These are phyloP conservation scores for Microtus richardsoni DNA, from an alignment of 2,113 vertebrate genomes.

Conservation along the genomic window DNA sequence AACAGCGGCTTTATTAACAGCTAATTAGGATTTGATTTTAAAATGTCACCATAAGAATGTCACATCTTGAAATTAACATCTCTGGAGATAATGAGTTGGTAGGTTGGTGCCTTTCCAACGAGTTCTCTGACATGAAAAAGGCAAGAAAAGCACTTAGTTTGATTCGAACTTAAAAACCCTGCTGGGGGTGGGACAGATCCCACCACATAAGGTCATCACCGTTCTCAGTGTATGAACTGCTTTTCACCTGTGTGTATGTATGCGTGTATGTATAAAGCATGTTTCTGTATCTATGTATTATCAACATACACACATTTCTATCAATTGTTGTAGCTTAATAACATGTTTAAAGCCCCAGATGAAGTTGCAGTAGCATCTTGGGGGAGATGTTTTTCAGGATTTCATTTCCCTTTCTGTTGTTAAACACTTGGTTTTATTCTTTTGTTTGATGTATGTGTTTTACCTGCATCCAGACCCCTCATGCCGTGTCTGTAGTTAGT, in stretches of 20 bases:
- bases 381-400: background rate
- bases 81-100: slow-evolving; percentile 12
- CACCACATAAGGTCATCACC: background rate
- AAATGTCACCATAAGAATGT: background rate
- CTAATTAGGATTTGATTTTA: slow-evolving; percentile 44
- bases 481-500: background rate
- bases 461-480: background rate
- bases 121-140: background rate
- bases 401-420: background rate
- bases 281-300: background rate
- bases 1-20: background rate
- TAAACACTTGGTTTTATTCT: background rate
- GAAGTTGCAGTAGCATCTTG: background rate
- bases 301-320: background rate
- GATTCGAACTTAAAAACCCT: background rate
- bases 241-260: background rate
- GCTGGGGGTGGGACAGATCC: background rate
- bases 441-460: background rate
- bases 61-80: slow-evolving; percentile 36
- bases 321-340: background rate
- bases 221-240: background rate
- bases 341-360: background rate
- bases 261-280: background rate
- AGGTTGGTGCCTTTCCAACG: background rate
- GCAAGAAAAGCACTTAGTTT: background rate